Evolutionary conservation across 2,113 vertebrate species (phyloP).

Genomic region (Onychostoma macrolepis): DNA sequence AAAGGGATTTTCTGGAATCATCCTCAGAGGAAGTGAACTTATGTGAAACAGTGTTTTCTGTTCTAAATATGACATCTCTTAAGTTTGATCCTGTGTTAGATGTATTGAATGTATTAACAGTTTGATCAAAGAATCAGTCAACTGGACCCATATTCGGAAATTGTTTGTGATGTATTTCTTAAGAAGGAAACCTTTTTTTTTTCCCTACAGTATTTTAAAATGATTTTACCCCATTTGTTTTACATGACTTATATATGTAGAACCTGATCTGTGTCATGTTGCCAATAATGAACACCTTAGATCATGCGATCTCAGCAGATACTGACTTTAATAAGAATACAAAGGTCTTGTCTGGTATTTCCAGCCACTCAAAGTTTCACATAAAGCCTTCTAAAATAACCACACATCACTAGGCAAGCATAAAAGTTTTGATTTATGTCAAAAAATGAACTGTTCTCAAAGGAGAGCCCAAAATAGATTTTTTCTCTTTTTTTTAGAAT

Average conservation of each 20-base stretch:
- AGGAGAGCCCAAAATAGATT: background rate
- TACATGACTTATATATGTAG: background rate
- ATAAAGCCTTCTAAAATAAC: slow-evolving; percentile 29
- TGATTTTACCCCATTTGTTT: background rate
- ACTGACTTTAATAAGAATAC: background rate
- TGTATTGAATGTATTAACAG: slow-evolving; percentile 16
- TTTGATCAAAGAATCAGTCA: slow-evolving; percentile 5
- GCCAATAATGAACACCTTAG: background rate
- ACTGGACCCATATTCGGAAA: background rate
- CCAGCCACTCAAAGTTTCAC: background rate
- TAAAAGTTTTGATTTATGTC: background rate
- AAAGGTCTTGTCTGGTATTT: background rate
- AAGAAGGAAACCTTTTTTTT: background rate
- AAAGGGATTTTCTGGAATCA: slow-evolving; percentile 14
- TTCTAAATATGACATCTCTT: background rate
- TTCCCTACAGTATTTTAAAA: slow-evolving; percentile 3
- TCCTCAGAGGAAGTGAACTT: background rate
- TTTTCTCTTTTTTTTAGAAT: background rate
- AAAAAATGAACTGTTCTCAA: background rate
- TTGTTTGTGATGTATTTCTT: slow-evolving; percentile 9
- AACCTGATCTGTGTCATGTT: background rate
- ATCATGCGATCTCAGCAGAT: background rate
- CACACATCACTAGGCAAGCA: background rate
- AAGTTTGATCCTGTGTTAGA: slow-evolving; percentile 7
- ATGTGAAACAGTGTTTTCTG: slow-evolving; percentile 42